These are phyloP conservation scores for Eurystomus gularis DNA, from an alignment of 2,113 vertebrate genomes.

Conservation along the genomic window DNA sequence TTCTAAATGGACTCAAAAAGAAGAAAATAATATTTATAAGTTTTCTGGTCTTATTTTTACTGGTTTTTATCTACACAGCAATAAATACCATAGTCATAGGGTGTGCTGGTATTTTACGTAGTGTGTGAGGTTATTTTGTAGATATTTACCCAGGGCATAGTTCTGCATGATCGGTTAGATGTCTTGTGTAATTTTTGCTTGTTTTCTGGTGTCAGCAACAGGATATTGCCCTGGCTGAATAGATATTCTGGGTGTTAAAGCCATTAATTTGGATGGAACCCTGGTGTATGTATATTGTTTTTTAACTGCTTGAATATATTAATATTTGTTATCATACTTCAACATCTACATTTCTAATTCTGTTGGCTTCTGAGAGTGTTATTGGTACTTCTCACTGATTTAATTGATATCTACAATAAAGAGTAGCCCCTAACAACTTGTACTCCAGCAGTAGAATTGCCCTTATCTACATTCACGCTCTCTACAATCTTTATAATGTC, in stretches of 20 bases:
- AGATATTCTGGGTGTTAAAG: not conserved
- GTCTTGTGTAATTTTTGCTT: not conserved
- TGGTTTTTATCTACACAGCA: not conserved
- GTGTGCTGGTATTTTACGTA: not conserved
- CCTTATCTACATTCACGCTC: not conserved
- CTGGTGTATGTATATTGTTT: not conserved
- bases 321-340: not conserved
- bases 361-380: not conserved
- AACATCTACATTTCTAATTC: not conserved
- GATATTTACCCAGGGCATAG: not conserved
- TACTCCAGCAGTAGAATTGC: not conserved
- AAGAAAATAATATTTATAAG: not conserved
- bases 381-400: not conserved
- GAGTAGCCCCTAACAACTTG: not conserved
- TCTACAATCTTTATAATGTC: not conserved
- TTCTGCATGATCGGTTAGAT: not conserved
- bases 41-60: not conserved
- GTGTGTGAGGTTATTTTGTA: not conserved
- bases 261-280: not conserved
- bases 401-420: not conserved
- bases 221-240: not conserved
- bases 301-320: not conserved
- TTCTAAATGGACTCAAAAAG: not conserved
- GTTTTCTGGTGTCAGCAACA: not conserved
- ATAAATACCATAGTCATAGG: not conserved